Evolutionary conservation across 2,888 invertebrate genomes (phyloP).

Genomic region (Xestia c-nigrum): DNA sequence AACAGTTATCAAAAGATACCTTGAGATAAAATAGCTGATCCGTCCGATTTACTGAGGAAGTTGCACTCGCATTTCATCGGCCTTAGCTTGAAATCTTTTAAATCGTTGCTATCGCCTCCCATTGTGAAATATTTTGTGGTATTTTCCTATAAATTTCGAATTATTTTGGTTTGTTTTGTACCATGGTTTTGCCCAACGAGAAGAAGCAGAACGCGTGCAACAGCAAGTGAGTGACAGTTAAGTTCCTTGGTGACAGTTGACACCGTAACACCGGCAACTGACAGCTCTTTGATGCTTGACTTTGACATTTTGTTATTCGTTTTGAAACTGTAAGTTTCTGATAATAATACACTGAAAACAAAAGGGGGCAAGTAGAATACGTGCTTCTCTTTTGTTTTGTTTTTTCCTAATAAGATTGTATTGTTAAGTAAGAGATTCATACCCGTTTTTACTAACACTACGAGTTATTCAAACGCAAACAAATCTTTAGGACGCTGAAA

Average conservation of each 20-base stretch:
- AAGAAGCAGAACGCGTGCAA: neutral
- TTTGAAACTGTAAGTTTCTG: neutral
- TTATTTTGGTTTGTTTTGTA: slow-evolving; percentile 43
- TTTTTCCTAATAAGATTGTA: too few relatives aligned
- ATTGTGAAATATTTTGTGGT: slow-evolving; percentile 64
- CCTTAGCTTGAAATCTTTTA: slow-evolving; percentile 81
- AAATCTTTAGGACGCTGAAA: too few relatives aligned
- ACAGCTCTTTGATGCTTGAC: too few relatives aligned
- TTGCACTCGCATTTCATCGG: slow-evolving; percentile 93
- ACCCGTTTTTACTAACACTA: too few relatives aligned
- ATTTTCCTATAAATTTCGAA: neutral
- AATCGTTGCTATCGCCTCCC: slow-evolving; percentile 71
- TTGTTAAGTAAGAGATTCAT: too few relatives aligned
- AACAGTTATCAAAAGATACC: slow-evolving; percentile 86
- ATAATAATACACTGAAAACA: too few relatives aligned
- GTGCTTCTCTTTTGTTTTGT: too few relatives aligned
- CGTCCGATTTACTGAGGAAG: slow-evolving; percentile 94
- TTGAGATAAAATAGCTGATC: slow-evolving; percentile 94
- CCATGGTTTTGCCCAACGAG: neutral
- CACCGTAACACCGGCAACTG: too few relatives aligned
- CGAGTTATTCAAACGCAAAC: too few relatives aligned
- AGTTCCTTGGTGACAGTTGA: neutral
- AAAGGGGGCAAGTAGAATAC: too few relatives aligned
- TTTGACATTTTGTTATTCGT: neutral
- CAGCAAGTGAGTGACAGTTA: too few relatives aligned